Conservation (phyloP, 1,140 invertebrate species). For the Helicoverpa armigera region DNA sequence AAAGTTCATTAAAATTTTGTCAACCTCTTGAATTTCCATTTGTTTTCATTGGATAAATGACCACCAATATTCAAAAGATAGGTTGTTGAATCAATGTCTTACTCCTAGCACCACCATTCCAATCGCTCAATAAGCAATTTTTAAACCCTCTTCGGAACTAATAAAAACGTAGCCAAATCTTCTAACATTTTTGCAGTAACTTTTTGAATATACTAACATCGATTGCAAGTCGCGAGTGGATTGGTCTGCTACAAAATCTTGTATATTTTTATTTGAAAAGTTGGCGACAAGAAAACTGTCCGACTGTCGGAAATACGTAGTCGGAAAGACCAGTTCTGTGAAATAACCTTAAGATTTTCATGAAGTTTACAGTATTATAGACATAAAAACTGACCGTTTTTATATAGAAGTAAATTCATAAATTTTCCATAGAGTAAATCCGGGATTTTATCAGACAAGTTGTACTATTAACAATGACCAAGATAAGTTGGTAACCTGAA, state of each 20-base stretch:
- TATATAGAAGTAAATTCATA: no score
- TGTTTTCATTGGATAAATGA: no score
- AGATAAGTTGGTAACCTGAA: no score
- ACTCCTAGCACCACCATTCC: no score
- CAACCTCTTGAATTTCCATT: no score
- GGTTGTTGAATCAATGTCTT: no score
- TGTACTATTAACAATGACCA: no score
- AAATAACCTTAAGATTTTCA: neutral
- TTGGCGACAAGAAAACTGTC: constrained; percentile 37
- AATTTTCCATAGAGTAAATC: no score
- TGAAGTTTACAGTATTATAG: neutral
- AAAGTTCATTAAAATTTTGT: no score
- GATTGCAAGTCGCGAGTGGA: constrained; percentile 27
- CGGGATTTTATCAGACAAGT: no score
- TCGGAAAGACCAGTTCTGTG: neutral
- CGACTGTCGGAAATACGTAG: constrained; percentile 6
- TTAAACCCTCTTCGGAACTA: constrained; percentile 6
- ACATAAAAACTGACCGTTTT: no score
- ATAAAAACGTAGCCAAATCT: constrained; percentile 25
- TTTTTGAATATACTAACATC: constrained; percentile 36
- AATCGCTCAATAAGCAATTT: constrained; percentile 1
- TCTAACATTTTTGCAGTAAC: constrained; percentile 36
- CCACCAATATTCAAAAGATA: no score
- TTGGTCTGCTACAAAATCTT: constrained; percentile 37
- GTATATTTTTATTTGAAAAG: constrained; percentile 46